phyloP scores from a whole-genome alignment of 2,797 vertebrate species.

The Takifugu rubripes region DNA sequence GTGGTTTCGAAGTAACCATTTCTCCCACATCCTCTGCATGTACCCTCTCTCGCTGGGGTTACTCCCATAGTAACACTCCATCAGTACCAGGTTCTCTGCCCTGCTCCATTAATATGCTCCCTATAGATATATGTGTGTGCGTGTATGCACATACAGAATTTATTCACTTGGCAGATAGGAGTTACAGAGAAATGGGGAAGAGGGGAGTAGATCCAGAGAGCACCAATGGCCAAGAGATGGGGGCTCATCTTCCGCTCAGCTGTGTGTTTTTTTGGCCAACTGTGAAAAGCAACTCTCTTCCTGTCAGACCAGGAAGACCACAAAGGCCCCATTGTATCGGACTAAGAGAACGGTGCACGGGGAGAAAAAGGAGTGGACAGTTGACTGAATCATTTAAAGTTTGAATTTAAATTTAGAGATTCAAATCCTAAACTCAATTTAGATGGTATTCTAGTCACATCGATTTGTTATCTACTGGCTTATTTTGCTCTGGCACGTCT shows the following conservation, averaged over 20 bases:
- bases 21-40: too few relatives aligned
- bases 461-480: conserved; percentile 6
- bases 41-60: too few relatives aligned
- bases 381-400: conserved; percentile 61
- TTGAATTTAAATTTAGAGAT: conserved; percentile 1
- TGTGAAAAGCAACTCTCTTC: conserved; percentile 73
- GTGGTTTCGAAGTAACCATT: too few relatives aligned
- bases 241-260: conserved; percentile 72
- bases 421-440: neutral
- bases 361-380: conserved; percentile 30
- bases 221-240: conserved; percentile 38
- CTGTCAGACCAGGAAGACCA: conserved; percentile 68
- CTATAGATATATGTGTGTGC: too few relatives aligned
- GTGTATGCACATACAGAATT: neutral
- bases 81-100: too few relatives aligned
- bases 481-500: neutral
- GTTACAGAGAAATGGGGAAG: conserved; percentile 18
- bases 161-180: neutral
- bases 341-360: conserved; percentile 30
- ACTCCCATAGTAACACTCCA: too few relatives aligned
- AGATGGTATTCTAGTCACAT: conserved; percentile 27
- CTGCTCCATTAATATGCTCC: too few relatives aligned
- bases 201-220: conserved; percentile 37
- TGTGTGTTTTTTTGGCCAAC: conserved; percentile 66
- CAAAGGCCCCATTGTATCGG: conserved; percentile 64